Base-by-base conservation (phyloP, 1,140 invertebrate species). In the Trichoplusia ni region DNA sequence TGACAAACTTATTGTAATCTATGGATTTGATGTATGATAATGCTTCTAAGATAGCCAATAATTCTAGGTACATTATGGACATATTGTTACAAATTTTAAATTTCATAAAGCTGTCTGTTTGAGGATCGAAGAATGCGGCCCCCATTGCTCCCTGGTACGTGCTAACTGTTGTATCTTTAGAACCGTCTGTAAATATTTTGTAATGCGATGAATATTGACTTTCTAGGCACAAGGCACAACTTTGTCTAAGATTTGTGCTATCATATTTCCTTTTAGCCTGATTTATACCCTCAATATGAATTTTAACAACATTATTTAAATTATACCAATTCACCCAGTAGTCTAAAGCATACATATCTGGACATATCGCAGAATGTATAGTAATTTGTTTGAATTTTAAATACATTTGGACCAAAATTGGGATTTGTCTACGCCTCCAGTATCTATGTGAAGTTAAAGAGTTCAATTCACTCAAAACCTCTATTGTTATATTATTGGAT, bases 101-200 rank as follows among this genome's bases (percentile, higher is more conserved):
- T 14, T 18, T 25, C 11, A 40, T 23, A 44, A 27, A 11, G 14
- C 13, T 9, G 6, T 49, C 13, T 49, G 2, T 9, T 4, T 53
- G n/a, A 4, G 42, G 31, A 23, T 68, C 65, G 4, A 21, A 68
- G 11, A 58, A 56, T 7, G 64, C 54, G 7, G 65, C 42, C 1
- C 65, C 51, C n/a, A n/a, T n/a, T n/a, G n/a, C n/a, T n/a, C n/a
- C n/a, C n/a, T n/a, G n/a, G n/a, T n/a, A n/a, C n/a, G 21, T 13
- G 13, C 9, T 11, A 9, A 33, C 9, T 18, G 8, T 2, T 7
- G 19, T n/a, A n/a, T 25, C 19, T 33, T 63, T 68, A n/a, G 51
- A 68, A 4, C 59, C 59, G 13, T 68, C 59, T 3, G 65, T 68
- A 35, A 56, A 68, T 11, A 68, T 63, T 66, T 66, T 53, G 9